Base-by-base conservation (phyloP, 2,888 invertebrate genomes). In the Agrochola lychnidis region DNA sequence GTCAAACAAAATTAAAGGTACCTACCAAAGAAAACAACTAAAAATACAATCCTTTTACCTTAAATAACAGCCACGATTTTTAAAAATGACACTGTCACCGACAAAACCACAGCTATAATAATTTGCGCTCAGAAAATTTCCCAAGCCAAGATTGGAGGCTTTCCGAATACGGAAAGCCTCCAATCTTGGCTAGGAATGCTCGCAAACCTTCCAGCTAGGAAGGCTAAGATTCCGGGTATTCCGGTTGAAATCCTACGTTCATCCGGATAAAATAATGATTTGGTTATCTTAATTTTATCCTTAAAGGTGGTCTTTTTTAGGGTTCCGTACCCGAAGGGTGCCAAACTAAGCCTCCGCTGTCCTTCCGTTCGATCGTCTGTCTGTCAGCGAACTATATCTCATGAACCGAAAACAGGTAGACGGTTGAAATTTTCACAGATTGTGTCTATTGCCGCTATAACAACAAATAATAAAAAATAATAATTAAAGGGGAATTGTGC, bases 151-250 rank as follows among this genome's bases (percentile, higher is more conserved):
- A 62, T 53, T 81, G n/a, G n/a, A n/a, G n/a, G n/a, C n/a, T n/a
- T n/a, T n/a, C n/a, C n/a, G n/a, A n/a, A 77, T 59, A 62, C 56
- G 25, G 12, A 76, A 76, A 81, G 63, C 84, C 40, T 70, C 72
- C 73, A 81, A 81, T 77, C 74, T 77, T 81, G 56, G 67, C n/a
- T 40, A 30, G 40, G 74, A 82, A 84, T 73, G 75, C 73, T 67
- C 36, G 25, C 63, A 53, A 74, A 61, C 25, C 61, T 73, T 45
- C 16, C 40, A 78, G 42, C 30, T 19, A 40, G 53, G 59, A 42
- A 68, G 25, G 48, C 59, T 63, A 57, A 16, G 59, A 73, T 64
- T 75, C 75, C 68, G 30, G 70, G 22, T 69, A 81, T 73, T 76
- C 12, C 56, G 30, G 30, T 40, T 42, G 22, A 84, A 84, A 78